Base-by-base conservation (phyloP, 2,797 vertebrate genomes). In the Crypturellus tataupa region DNA sequence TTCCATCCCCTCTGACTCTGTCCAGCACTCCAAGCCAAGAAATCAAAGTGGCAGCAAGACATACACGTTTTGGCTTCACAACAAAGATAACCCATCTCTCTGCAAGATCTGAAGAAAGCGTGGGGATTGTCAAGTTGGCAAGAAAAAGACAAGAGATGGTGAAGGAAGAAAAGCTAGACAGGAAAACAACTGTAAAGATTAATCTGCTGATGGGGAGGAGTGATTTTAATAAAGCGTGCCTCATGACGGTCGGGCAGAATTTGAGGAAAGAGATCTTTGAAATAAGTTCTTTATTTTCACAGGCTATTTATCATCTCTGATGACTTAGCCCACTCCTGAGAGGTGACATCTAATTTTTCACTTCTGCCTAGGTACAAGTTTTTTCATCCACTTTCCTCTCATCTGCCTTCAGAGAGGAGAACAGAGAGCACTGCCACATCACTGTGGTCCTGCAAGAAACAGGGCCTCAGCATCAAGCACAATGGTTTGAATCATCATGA, bases 111-210 rank as follows among this genome's bases (percentile, higher is more conserved):
- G 73, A 70, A 82, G 84, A 60, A 62, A 12, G 19, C 33, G 20
- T 23, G 51, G 6, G 10, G 14, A 40, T 18, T 31, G 4, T 27
- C 20, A 29, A 9, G 18, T 4, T 85, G 31, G 3, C 0, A 1
- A 70, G 37, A 89, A 40, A 73, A 63, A 59, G 8, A 44, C 23
- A 62, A 1, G 25, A 51, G 9, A 31, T 2, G 1, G 33, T 8
- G 82, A 47, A 75, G 12, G 19, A 73, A 71, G 25, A 73, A 85
- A 87, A 69, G 10, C n/a, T 14, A 59, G 29, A 23, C 9, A 64
- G 20, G n/a, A 67, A 85, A 94, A 3, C 21, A 39, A 73, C 10
- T 51, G 14, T n/a, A 63, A 73, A 83, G 10, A 75, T 78, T 63
- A 60, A 37, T 56, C 39, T 64, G 35, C 91, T 51, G 17, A 47